These are phyloP conservation scores for Macaca nemestrina DNA, from an alignment of 2,113 vertebrate species.

Conservation along the genomic window DNA sequence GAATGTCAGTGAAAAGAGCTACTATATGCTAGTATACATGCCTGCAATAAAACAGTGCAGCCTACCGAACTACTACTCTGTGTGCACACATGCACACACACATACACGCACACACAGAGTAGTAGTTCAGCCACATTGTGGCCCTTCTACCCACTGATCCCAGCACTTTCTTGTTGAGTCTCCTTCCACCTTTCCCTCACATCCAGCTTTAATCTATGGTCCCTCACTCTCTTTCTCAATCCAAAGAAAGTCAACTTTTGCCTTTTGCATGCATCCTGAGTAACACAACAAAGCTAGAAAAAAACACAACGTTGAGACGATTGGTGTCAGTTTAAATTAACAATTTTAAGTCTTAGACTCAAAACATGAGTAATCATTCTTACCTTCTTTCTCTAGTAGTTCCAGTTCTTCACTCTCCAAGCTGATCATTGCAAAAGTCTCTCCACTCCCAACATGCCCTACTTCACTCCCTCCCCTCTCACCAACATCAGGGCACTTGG, in stretches of 20 bases:
- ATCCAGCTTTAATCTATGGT: background rate
- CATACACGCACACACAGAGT: background rate
- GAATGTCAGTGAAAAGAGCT: background rate
- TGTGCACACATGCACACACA: fast-evolving
- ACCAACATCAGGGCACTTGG: too few relatives aligned
- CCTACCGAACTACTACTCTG: too few relatives aligned
- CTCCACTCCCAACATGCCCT: background rate
- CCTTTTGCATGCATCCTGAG: background rate
- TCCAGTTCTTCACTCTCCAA: background rate
- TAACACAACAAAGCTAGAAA: background rate
- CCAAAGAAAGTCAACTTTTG: background rate
- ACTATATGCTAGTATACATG: background rate
- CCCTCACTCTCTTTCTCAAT: background rate
- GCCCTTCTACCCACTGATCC: background rate
- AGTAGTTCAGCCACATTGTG: background rate
- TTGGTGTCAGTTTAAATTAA: background rate
- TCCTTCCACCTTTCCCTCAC: background rate
- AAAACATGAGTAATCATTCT: background rate
- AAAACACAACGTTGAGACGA: background rate
- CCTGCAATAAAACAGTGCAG: background rate
- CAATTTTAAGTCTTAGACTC: background rate
- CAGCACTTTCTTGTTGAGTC: background rate
- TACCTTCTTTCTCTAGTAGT: background rate
- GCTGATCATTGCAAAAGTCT: background rate
- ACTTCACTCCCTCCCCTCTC: background rate